phyloP scores from a whole-genome alignment of 1,140 invertebrate genomes.

The Philotrypesis tridentata region DNA sequence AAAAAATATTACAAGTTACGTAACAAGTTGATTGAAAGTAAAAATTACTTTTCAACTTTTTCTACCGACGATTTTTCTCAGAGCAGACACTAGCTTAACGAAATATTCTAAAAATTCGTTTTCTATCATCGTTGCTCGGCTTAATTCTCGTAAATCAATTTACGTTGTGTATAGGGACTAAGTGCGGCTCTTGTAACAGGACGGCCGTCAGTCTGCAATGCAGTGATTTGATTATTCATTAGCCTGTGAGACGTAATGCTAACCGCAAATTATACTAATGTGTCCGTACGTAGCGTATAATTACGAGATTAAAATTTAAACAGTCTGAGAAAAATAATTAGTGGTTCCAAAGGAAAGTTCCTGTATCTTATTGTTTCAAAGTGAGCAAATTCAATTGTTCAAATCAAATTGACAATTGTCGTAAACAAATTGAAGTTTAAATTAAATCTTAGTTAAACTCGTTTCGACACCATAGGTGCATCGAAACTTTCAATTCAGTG shows the following conservation, averaged over 20 bases:
- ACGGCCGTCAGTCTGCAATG: slow-evolving; percentile 48
- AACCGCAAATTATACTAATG: background rate
- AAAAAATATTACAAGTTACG: background rate
- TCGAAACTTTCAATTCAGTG: no score
- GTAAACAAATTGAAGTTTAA: no score
- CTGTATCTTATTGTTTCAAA: no score
- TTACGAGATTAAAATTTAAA: background rate
- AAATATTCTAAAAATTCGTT: background rate
- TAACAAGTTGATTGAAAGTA: background rate
- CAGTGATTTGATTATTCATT: slow-evolving; percentile 61
- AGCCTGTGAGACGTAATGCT: slow-evolving; percentile 19
- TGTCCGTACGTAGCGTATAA: background rate
- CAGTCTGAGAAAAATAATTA: no score
- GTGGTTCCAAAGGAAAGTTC: no score
- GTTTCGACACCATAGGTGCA: no score
- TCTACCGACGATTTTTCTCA: background rate
- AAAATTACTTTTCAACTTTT: background rate
- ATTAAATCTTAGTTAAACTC: no score
- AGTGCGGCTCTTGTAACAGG: background rate
- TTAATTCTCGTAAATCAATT: background rate
- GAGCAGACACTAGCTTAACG: no score
- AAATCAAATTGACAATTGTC: no score
- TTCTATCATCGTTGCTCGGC: background rate
- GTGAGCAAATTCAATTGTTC: no score
- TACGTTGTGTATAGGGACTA: background rate